Conservation (phyloP, 64 coral and sea anemone species). For the Montipora sp. region DNA sequence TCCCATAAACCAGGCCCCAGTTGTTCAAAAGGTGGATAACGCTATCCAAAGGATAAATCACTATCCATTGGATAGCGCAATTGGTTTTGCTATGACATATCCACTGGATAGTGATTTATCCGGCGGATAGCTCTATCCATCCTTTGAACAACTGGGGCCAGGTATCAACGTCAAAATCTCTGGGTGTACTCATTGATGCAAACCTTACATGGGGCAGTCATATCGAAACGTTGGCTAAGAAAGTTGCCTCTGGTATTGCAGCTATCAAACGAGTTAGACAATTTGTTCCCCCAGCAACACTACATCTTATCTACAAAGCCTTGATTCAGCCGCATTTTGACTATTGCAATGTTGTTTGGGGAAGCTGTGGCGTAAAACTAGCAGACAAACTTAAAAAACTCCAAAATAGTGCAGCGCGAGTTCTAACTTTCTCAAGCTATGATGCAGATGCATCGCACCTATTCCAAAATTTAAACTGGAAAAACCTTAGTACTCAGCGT, state of each 20-base stretch:
- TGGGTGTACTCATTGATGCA: too few relatives aligned
- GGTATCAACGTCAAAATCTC: too few relatives aligned
- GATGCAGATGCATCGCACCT: not conserved
- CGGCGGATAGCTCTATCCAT: too few relatives aligned
- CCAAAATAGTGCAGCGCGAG: conserved; percentile 19
- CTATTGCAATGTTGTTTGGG: conserved; percentile 1
- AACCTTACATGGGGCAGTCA: too few relatives aligned
- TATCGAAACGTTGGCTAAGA: not conserved
- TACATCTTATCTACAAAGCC: not conserved
- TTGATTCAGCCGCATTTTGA: not conserved
- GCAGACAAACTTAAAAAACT: conserved; percentile 10
- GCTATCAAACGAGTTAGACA: conserved; percentile 44
- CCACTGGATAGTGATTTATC: too few relatives aligned
- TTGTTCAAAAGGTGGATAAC: too few relatives aligned
- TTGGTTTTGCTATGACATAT: too few relatives aligned
- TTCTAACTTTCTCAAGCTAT: too few relatives aligned
- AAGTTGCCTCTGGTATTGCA: conserved; percentile 47
- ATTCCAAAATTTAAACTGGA: conserved; percentile 42
- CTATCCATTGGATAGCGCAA: too few relatives aligned
- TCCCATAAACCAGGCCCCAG: too few relatives aligned
- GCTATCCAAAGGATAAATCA: too few relatives aligned
- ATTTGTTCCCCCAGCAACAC: conserved; percentile 37
- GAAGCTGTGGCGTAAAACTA: conserved; percentile 10
- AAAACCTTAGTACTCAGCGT: conserved; percentile 41
- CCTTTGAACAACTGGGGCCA: too few relatives aligned